Evolutionary conservation across 1,140 invertebrate genomes (phyloP).

Genomic region (Philaenus spumarius): DNA sequence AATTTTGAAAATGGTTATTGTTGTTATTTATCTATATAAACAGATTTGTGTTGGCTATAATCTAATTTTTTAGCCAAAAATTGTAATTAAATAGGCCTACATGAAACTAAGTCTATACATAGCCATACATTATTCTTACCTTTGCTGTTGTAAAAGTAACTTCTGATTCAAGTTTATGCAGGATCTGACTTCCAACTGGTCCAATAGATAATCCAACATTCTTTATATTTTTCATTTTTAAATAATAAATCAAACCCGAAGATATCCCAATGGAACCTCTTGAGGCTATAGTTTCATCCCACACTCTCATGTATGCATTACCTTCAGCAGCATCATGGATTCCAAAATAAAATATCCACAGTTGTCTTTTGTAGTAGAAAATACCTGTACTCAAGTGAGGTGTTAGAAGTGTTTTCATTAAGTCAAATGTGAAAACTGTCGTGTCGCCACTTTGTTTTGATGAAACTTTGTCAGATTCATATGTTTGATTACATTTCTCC

Average conservation of each 20-base stretch:
- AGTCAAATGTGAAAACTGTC: neutral
- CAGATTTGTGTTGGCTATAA: neutral
- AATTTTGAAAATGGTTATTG: neutral
- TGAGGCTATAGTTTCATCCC: constrained; percentile 31
- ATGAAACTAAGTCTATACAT: neutral
- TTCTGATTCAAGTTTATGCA: neutral
- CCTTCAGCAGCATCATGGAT: neutral
- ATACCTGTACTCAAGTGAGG: neutral
- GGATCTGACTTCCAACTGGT: neutral
- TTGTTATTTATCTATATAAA: neutral
- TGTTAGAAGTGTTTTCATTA: neutral
- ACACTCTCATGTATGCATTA: constrained; percentile 27
- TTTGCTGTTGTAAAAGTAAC: neutral
- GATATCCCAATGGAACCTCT: constrained; percentile 31
- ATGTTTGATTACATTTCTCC: neutral
- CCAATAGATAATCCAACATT: neutral
- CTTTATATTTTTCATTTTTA: constrained; percentile 5
- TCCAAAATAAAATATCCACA: constrained; percentile 8
- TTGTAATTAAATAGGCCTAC: neutral
- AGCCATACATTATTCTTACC: neutral
- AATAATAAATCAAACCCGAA: constrained; percentile 19
- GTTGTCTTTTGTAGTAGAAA: constrained; percentile 8
- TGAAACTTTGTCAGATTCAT: neutral
- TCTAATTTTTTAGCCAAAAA: neutral
- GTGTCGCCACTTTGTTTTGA: neutral